Evolutionary conservation across 35 echinoderm and acorn worm species (phyloP).

Genomic region (Stichopus chloronotus): DNA sequence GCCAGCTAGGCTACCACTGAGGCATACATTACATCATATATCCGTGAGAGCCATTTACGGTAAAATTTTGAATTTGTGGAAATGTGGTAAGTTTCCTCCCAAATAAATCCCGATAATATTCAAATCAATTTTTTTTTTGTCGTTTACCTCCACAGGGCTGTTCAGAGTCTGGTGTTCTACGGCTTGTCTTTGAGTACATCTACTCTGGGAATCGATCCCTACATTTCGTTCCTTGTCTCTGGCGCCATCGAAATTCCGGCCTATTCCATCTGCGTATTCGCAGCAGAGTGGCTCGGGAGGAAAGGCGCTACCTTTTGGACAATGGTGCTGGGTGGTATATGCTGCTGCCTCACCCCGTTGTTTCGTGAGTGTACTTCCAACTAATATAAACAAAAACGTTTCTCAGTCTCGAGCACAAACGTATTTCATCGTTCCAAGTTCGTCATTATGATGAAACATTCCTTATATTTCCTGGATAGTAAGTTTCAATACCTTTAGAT

Average conservation of each 20-base stretch:
- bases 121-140: not conserved
- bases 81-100: no score
- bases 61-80: no score
- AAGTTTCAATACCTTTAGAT: no score
- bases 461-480: no score
- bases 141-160: conserved; percentile 4
- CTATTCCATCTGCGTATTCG: conserved; percentile 15
- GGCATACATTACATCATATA: no score
- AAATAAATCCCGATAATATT: not conserved
- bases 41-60: no score
- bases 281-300: conserved; percentile 17
- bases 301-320: not conserved
- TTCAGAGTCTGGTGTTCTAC: conserved; percentile 23
- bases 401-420: no score
- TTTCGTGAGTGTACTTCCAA: not conserved
- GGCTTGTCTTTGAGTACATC: conserved; percentile 45
- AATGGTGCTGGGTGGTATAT: conserved; percentile 17
- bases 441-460: no score
- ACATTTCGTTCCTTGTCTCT: conserved; percentile 48
- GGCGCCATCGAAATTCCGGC: conserved; percentile 41
- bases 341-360: conserved; percentile 12
- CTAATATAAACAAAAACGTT: not conserved
- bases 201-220: conserved; percentile 34
- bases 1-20: no score
- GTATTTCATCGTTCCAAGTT: no score